phyloP scores from a whole-genome alignment of 2,888 invertebrate species.

The Drosophila lacicola region DNA sequence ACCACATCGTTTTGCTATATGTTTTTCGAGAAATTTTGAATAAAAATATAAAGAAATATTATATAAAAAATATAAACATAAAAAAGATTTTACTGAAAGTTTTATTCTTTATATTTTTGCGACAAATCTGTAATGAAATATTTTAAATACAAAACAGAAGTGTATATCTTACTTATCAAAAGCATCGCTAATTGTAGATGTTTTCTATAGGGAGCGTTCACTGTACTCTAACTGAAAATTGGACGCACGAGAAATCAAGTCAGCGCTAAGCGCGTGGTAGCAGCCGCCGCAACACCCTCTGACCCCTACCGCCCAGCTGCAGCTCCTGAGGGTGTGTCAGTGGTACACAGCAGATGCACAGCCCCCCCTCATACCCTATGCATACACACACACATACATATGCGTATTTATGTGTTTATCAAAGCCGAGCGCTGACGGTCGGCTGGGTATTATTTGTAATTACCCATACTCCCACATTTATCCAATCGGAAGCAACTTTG shows the following conservation, averaged over 20 bases:
- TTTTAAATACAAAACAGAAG: no score
- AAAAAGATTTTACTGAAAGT: no score
- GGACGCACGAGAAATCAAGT: conserved; percentile 71
- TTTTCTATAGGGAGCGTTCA: background rate
- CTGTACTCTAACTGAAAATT: conserved; percentile 34
- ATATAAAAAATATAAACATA: no score
- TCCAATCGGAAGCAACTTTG: conserved; percentile 83
- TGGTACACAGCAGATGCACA: conserved; percentile 69
- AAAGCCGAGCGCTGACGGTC: conserved; percentile 24
- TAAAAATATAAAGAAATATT: no score
- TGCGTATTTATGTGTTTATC: background rate
- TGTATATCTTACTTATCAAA: no score
- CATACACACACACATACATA: background rate
- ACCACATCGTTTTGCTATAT: no score
- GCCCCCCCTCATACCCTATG: conserved; percentile 34
- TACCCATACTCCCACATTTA: conserved; percentile 79
- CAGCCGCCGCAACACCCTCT: conserved; percentile 13
- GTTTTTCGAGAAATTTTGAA: no score
- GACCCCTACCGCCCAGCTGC: conserved; percentile 12
- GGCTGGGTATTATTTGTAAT: conserved; percentile 77
- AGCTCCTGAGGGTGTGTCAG: conserved; percentile 71
- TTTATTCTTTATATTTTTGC: no score
- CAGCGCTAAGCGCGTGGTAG: conserved; percentile 63
- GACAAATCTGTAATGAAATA: no score
- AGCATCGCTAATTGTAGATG: background rate